Evolutionary conservation across 1,140 invertebrate species (phyloP).

Genomic region (Nasonia vitripennis): DNA sequence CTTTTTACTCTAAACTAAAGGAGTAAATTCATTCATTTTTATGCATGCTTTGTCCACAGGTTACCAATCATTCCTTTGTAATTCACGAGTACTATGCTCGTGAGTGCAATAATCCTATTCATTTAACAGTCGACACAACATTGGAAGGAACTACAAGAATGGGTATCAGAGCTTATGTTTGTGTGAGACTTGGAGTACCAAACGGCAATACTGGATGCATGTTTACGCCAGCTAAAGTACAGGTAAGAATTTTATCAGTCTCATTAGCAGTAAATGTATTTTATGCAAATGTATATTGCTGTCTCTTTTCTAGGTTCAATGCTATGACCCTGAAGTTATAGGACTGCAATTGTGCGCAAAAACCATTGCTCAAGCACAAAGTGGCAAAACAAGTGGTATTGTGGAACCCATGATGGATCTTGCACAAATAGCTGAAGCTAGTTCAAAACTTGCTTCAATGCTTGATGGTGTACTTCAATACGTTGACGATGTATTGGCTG

Average conservation of each 20-base stretch:
- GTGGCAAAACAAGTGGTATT: constrained; percentile 72
- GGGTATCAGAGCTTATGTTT: constrained; percentile 93
- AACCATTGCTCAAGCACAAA: constrained; percentile 75
- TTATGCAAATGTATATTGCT: background rate
- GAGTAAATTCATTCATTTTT: too few species aligned
- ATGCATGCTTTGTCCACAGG: constrained; percentile 66
- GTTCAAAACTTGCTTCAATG: constrained; percentile 83
- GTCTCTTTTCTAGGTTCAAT: constrained; percentile 76
- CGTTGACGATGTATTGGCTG: constrained; percentile 90
- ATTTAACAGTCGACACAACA: constrained; percentile 95
- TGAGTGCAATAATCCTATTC: constrained; percentile 94
- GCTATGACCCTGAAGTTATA: constrained; percentile 93
- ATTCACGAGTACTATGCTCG: constrained; percentile 98
- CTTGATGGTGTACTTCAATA: constrained; percentile 89
- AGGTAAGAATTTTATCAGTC: constrained; percentile 67
- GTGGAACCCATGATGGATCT: constrained; percentile 91
- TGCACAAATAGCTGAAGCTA: constrained; percentile 89
- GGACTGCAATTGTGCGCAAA: constrained; percentile 87
- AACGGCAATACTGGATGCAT: constrained; percentile 94
- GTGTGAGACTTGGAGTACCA: constrained; percentile 82
- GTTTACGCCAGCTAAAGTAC: constrained; percentile 94
- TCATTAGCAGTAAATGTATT: background rate
- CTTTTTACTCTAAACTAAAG: background rate
- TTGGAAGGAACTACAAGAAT: constrained; percentile 85
- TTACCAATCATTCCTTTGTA: constrained; percentile 96